Conservation (phyloP, 2,797 vertebrate species). For the Melanogrammus aeglefinus region DNA sequence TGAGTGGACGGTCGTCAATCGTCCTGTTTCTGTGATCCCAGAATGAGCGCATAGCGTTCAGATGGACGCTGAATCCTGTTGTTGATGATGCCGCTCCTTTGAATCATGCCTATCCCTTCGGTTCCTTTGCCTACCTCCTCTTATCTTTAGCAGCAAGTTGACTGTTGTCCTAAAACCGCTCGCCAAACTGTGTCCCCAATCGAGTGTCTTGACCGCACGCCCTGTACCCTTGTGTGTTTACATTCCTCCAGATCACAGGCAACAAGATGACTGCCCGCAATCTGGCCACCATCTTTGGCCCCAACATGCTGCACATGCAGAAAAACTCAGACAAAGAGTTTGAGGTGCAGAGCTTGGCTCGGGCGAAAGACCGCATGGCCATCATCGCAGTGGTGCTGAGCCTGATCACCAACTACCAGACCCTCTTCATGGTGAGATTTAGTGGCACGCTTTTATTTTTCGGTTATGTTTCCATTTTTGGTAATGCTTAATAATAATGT, state of each 20-base stretch:
- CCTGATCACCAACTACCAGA: conserved; percentile 86
- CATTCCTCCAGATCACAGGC: conserved; percentile 81
- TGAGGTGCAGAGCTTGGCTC: conserved; percentile 89
- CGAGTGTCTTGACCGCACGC: background rate
- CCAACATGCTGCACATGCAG: conserved; percentile 93
- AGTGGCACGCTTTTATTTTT: background rate
- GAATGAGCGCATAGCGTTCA: too few relatives aligned
- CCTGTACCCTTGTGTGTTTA: conserved; percentile 25
- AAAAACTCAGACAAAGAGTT: conserved; percentile 97
- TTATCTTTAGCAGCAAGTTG: too few relatives aligned
- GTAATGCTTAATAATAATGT: too few relatives aligned
- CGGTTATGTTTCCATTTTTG: background rate
- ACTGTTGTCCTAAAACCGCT: background rate
- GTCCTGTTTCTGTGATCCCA: too few relatives aligned
- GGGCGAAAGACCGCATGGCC: conserved; percentile 90
- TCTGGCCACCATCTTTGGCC: conserved; percentile 95
- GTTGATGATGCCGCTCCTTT: too few relatives aligned
- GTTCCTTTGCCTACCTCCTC: background rate
- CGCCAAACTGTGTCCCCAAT: background rate
- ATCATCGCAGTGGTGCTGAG: conserved; percentile 90
- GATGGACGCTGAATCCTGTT: too few relatives aligned
- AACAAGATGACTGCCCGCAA: conserved; percentile 99
- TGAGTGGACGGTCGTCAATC: too few relatives aligned
- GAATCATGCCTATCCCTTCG: too few relatives aligned
- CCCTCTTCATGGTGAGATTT: conserved; percentile 86